Evolutionary conservation across 2,113 vertebrate species (phyloP), one percentile per base, ranked within the genome.

Genomic region (Oncorhynchus mykiss): DNA sequence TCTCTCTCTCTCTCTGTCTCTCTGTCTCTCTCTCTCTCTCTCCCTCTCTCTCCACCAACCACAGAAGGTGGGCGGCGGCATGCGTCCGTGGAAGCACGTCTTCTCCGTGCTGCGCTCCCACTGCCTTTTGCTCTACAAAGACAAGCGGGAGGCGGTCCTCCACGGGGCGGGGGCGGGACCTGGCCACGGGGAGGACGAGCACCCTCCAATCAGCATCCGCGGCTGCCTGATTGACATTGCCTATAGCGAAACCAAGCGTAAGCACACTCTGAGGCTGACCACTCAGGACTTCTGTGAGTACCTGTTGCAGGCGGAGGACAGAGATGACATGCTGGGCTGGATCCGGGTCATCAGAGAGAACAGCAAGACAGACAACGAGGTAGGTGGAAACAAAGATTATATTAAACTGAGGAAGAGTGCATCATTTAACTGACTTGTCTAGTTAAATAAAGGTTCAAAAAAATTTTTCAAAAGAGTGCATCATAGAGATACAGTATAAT

Each of bases 271-370:
- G 93, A 93, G 97, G 77, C 95, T 99, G 89, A 99, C 95, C 89
- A 99, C 97, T 54, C 95, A 96, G 91, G 96, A 99, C 95, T 97
- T 97, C 93, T 98, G 96, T 90, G 97, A 99, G 93, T 98, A 97
- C 93, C 95, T 99, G 89, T 95, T 99, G 92, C 97, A 99, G 93
- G 96, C 97, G 72, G 97, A 97, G 92, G 96, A 97, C 92, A 92
- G 95, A 73, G 97, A 98, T 68, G 96, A 98, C 92, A 99, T 99
- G 97, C 93, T 99, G 92, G 94, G 94, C 90, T 99, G 97, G 97
- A 97, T 99, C 92, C 93, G 93, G 90, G 95, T 94, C 86, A 98
- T 99, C 93, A 92, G 95, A 67, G 97, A 99, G 86, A 96, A 96
- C 93, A 97, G 96, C 95, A 98, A 96, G 92, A 95, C 93, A 0